Evolutionary conservation across 2,888 invertebrate species (phyloP), one percentile per base, ranked within the genome.

Genomic region (Phyllotreta striolata): DNA sequence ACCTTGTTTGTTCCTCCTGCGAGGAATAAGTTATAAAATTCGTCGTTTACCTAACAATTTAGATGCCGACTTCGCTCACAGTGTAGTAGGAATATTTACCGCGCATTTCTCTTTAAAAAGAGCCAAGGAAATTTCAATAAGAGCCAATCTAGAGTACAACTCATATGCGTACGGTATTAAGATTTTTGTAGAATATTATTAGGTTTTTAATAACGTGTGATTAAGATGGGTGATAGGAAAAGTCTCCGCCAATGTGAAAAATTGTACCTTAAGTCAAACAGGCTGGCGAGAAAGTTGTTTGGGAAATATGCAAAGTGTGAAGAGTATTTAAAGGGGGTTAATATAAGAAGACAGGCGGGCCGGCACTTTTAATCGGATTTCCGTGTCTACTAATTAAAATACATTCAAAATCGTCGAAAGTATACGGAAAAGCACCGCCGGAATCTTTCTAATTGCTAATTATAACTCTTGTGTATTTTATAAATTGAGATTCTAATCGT

Each of bases 401-500:
- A 79, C 80, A 79, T 80, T 77, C 37, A 10, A 79, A 77, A 24
- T 24, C 79, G 78, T 77, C 76, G 73, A 77, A 77, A 75, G 66
- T 76, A 77, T 76, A 77, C 77, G 47, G 24, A 59, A 62, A 56
- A 62, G 73, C 72, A 76, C 75, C 78, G 72, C 74, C 75, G 72
- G 75, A 78, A 77, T 78, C 78, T 79, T 78, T 78, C 79, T 81
- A 81, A 81, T 81, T 81, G 80, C 81, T 81, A 81, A 81, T 82
- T 81, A 81, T 80, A 80, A 80, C 76, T 80, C 80, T 24, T 81
- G 81, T 81, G 80, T 81, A 81, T 81, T 81, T 81, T 81, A 81
- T 79, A 81, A 81, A 81, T 81, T 81, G 81, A 79, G 81, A 81
- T 81, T 81, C 80, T 81, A 80, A 81, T 81, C 81, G 78, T 76